Conservation (phyloP, 2,888 invertebrate genomes). For the Octonoba sinensis region DNA sequence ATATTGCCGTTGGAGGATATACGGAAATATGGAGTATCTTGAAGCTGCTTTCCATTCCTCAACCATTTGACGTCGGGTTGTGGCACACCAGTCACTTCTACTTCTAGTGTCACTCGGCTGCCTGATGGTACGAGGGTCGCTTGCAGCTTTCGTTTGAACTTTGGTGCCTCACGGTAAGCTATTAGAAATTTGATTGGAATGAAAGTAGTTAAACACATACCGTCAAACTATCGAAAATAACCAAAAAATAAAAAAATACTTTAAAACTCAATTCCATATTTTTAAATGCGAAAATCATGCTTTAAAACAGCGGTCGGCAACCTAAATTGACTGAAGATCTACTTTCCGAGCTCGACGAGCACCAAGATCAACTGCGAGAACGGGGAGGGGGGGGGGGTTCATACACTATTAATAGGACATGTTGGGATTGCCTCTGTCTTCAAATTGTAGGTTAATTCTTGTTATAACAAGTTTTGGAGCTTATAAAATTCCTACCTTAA, state of each 20-base stretch:
- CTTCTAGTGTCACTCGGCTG: slow-evolving; percentile 74
- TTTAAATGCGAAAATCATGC: no score
- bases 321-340: no score
- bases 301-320: no score
- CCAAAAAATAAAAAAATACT: slow-evolving; percentile 10
- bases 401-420: no score
- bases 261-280: background rate
- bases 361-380: no score
- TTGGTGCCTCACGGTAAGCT: slow-evolving; percentile 74
- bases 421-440: no score
- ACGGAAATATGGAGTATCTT: slow-evolving; percentile 85
- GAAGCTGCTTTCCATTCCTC: slow-evolving; percentile 82
- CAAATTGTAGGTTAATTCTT: no score
- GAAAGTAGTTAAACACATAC: background rate
- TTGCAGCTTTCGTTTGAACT: slow-evolving; percentile 73
- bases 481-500: no score
- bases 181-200: background rate
- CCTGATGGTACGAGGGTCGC: slow-evolving; percentile 68
- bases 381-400: no score
- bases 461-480: no score
- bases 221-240: background rate
- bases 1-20: slow-evolving; percentile 78
- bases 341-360: no score
- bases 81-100: slow-evolving; percentile 78
- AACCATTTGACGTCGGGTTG: slow-evolving; percentile 78